Conservation (phyloP, 1,140 invertebrate genomes). For the Sipha flava region DNA sequence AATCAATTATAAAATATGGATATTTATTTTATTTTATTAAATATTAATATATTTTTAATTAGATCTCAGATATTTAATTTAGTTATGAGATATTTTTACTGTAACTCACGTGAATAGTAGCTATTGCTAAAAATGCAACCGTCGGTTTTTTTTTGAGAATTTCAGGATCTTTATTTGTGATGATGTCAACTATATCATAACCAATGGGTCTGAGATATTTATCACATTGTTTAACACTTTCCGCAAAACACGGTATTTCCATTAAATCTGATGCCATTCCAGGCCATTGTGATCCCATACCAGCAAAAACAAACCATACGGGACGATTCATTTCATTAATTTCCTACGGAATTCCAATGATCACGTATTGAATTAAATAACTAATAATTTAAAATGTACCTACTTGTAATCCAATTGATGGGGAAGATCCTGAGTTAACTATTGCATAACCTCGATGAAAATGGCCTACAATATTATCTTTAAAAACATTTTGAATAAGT, state of each 20-base stretch:
- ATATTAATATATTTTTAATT: background rate
- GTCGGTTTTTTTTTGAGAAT: constrained; percentile 52
- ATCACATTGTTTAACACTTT: constrained; percentile 53
- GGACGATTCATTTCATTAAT: constrained; percentile 42
- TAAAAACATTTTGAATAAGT: constrained; percentile 44
- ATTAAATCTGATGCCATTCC: constrained; percentile 56
- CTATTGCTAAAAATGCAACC: constrained; percentile 57
- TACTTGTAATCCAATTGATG: constrained; percentile 39
- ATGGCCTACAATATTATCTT: constrained; percentile 42
- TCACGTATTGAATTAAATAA: constrained; percentile 28
- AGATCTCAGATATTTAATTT: background rate
- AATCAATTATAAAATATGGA: too few species aligned
- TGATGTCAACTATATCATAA: constrained; percentile 53
- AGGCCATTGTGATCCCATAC: constrained; percentile 63
- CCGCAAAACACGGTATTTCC: constrained; percentile 55
- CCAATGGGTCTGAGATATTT: constrained; percentile 50
- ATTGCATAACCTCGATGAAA: constrained; percentile 48
- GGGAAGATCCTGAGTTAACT: constrained; percentile 39
- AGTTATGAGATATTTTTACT: background rate
- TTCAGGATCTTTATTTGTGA: constrained; percentile 50
- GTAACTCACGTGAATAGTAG: constrained; percentile 62
- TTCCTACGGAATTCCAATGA: constrained; percentile 32
- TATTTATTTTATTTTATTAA: too few species aligned
- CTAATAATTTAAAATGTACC: background rate
- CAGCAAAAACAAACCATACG: constrained; percentile 59